Percentiles rank a stretch among this genome's conserved stretches.
Evolutionary conservation across 2,888 invertebrate species (phyloP).

Genomic region (Lepidonotus clava): DNA sequence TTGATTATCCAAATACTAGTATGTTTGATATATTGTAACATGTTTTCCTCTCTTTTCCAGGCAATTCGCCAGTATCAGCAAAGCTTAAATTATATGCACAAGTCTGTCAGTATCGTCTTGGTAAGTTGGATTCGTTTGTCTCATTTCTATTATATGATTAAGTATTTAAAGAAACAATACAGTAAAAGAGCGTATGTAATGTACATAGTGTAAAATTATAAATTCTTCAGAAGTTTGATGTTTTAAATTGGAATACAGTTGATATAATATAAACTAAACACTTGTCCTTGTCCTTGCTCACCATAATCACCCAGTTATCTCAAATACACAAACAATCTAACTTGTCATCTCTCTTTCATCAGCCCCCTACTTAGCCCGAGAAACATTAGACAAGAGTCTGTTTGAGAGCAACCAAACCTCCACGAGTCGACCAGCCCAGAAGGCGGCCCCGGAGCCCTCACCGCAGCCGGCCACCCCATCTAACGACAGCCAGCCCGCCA

Average conservation of each 20-base stretch:
- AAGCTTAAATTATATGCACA: slow-evolving; percentile 93
- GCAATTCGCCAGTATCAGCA: slow-evolving; percentile 87
- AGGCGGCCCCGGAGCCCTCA: slow-evolving; percentile 53
- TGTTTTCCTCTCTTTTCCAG: slow-evolving; percentile 76
- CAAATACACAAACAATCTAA: neutral
- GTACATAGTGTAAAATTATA: too few relatives aligned
- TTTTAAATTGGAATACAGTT: too few relatives aligned
- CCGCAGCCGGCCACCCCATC: slow-evolving; percentile 58
- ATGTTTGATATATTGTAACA: too few relatives aligned
- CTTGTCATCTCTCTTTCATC: neutral
- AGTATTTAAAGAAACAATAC: neutral
- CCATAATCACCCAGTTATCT: neutral
- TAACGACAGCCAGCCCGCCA: slow-evolving; percentile 29
- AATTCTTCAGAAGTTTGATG: too few relatives aligned
- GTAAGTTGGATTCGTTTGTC: slow-evolving; percentile 53
- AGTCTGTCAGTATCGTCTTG: slow-evolving; percentile 83
- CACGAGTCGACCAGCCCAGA: slow-evolving; percentile 3
- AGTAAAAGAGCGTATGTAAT: too few relatives aligned
- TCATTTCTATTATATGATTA: neutral
- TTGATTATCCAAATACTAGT: too few relatives aligned
- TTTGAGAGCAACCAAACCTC: slow-evolving; percentile 83
- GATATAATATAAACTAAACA: too few relatives aligned
- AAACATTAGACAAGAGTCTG: slow-evolving; percentile 88
- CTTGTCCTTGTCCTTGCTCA: too few relatives aligned
- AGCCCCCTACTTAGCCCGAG: slow-evolving; percentile 88